Conservation (phyloP, 2,797 vertebrate species). For the Allochrocebus solatus region DNA sequence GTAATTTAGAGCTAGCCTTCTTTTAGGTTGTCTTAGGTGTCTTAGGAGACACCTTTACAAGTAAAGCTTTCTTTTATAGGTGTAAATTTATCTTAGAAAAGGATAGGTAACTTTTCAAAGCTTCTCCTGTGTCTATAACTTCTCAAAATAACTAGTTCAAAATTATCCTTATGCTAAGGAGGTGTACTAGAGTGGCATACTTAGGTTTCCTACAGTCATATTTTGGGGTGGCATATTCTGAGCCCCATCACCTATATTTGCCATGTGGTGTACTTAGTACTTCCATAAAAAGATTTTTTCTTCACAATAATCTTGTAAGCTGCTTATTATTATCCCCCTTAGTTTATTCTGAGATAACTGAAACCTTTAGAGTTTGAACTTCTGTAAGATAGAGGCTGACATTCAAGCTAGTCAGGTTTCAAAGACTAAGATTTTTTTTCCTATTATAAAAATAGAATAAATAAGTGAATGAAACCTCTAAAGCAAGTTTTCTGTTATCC, state of each 20-base stretch:
- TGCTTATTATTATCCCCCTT: not conserved
- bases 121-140: not conserved
- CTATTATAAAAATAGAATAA: conserved; percentile 7
- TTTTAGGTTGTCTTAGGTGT: not conserved
- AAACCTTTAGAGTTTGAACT: not conserved
- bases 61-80: not conserved
- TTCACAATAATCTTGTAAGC: not conserved
- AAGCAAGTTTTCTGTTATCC: not conserved
- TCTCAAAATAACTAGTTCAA: not conserved
- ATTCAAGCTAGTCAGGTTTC: not conserved
- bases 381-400: not conserved
- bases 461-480: not conserved
- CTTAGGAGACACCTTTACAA: not conserved
- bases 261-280: not conserved
- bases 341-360: not conserved
- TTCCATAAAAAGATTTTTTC: not conserved
- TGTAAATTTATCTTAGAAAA: not conserved
- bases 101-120: not conserved
- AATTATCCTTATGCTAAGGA: not conserved
- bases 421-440: not conserved
- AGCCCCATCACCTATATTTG: not conserved
- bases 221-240: not conserved
- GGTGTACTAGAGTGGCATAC: no score
- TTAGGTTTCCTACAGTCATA: not conserved
- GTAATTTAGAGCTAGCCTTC: not conserved